Evolutionary conservation across 2,797 vertebrate genomes (phyloP).

Genomic region (Neopelma chrysocephalum): DNA sequence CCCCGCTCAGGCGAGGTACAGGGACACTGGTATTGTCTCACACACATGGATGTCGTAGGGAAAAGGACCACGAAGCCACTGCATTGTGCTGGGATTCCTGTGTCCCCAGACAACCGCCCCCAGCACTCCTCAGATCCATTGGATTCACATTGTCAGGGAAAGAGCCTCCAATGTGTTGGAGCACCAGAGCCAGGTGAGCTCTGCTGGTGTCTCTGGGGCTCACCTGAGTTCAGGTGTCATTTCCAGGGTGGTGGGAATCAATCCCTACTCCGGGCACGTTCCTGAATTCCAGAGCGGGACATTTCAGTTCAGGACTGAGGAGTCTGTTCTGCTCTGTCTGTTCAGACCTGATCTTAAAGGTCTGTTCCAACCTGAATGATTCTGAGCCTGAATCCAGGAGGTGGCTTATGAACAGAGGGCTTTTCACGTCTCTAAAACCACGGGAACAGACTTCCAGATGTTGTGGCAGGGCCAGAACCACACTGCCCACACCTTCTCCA

Average conservation of each 20-base stretch:
- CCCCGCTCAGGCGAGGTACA: neutral
- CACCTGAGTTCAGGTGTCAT: fast-evolving
- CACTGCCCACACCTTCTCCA: conserved; percentile 80
- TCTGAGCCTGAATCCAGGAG: neutral
- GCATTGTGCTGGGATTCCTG: conserved; percentile 3
- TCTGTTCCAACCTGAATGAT: neutral
- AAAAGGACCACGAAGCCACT: neutral
- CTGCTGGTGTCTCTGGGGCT: neutral
- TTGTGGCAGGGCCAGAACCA: conserved; percentile 88
- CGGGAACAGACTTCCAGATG: conserved; percentile 70
- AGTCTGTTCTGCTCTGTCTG: neutral
- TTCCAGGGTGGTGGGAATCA: neutral
- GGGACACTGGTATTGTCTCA: neutral
- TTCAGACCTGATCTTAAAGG: neutral
- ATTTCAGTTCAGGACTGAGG: fast-evolving
- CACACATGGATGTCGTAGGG: conserved; percentile 16
- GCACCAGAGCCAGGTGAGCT: neutral
- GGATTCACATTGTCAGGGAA: neutral
- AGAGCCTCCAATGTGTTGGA: fast-evolving
- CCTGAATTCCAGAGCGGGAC: neutral
- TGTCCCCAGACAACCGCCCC: neutral
- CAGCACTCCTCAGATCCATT: neutral
- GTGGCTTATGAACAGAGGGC: neutral
- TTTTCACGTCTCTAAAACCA: fast-evolving
- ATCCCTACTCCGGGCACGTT: neutral